Conservation (phyloP, 2,888 invertebrate species). For the Synergus laeviventris region DNA sequence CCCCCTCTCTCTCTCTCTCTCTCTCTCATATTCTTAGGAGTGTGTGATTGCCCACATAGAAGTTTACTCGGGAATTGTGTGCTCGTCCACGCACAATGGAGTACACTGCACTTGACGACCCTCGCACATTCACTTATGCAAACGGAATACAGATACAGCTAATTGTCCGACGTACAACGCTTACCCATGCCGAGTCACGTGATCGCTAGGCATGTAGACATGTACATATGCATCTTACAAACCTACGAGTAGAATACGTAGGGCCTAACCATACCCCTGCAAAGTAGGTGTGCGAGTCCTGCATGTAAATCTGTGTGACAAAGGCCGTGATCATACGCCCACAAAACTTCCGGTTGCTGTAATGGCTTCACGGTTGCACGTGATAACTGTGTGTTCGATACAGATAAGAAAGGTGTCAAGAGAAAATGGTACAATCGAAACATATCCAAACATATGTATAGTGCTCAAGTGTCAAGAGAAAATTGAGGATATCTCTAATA, state of each 20-base stretch:
- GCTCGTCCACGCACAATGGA: conserved; percentile 15
- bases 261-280: neutral
- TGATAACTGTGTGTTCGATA: neutral
- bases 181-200: conserved; percentile 64
- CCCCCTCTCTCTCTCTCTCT: conserved; percentile 8
- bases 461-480: neutral
- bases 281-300: conserved; percentile 32
- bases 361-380: no score
- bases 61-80: conserved; percentile 11
- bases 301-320: conserved; percentile 64
- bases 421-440: no score
- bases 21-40: conserved; percentile 11
- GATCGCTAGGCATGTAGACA: conserved; percentile 52
- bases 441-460: no score
- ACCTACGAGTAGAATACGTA: neutral
- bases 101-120: conserved; percentile 17
- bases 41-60: conserved; percentile 21
- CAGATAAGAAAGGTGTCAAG: neutral
- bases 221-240: neutral
- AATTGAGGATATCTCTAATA: neutral
- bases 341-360: conserved; percentile 59
- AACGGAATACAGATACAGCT: conserved; percentile 66
- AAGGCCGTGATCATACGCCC: conserved; percentile 57
- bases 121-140: conserved; percentile 66
- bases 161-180: conserved; percentile 63